Conservation (phyloP, 2,797 vertebrate genomes). For the Chromis chromis region DNA sequence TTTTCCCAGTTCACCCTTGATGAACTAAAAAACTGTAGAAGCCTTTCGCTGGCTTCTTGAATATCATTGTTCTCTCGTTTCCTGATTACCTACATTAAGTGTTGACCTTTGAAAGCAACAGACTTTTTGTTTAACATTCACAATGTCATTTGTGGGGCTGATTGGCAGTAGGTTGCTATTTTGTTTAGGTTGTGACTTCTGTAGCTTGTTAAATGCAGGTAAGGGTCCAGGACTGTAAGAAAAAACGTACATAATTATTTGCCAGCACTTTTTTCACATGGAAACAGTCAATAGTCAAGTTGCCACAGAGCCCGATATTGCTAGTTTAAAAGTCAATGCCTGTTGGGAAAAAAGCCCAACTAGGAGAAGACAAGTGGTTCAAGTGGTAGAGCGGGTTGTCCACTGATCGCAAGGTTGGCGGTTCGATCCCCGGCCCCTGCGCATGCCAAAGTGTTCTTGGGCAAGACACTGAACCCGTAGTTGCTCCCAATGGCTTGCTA, state of each 20-base stretch:
- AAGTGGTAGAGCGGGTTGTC: too few species aligned
- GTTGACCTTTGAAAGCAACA: background rate
- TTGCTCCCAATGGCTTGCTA: too few species aligned
- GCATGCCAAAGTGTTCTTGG: too few species aligned
- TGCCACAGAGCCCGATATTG: background rate
- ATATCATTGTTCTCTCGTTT: conserved; percentile 1
- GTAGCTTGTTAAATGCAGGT: too few species aligned
- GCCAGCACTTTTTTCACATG: background rate
- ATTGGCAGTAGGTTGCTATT: background rate
- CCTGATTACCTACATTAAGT: background rate
- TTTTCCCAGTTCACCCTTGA: conserved; percentile 16
- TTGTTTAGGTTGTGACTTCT: background rate
- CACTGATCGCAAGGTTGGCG: too few species aligned
- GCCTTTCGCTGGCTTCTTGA: background rate
- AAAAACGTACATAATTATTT: background rate
- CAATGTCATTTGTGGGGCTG: background rate
- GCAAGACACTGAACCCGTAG: too few species aligned
- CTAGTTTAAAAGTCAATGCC: too few species aligned
- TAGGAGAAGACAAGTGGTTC: too few species aligned
- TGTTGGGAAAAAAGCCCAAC: too few species aligned
- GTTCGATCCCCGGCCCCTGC: too few species aligned
- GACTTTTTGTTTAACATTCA: background rate
- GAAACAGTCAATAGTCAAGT: background rate
- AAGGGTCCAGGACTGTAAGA: too few species aligned
- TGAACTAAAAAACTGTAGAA: background rate